Conservation (phyloP, 53 echinoderm and acorn worm genomes). For the Luidia sarsii region DNA sequence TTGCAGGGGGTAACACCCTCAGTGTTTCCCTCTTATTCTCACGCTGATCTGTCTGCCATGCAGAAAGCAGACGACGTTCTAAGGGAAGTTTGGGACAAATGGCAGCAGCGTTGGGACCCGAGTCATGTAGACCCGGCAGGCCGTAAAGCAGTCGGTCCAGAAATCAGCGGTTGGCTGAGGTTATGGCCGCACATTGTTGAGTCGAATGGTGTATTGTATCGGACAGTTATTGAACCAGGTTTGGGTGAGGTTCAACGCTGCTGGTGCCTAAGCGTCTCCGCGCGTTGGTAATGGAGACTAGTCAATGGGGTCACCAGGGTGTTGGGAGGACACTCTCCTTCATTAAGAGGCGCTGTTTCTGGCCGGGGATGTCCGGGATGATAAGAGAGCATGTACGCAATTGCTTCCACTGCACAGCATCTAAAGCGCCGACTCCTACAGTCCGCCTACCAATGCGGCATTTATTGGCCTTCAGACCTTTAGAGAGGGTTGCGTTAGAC, state of each 20-base stretch:
- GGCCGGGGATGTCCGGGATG: slow-evolving; percentile 11
- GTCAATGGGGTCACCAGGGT: slow-evolving; percentile 12
- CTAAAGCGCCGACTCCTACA: slow-evolving; percentile 27
- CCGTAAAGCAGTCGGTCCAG: background rate
- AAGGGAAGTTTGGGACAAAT: background rate
- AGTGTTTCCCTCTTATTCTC: slow-evolving; percentile 41
- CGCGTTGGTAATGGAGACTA: background rate
- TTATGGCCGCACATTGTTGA: slow-evolving; percentile 22
- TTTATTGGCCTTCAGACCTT: slow-evolving; percentile 27
- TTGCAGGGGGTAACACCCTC: background rate
- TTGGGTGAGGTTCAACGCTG: slow-evolving; percentile 3
- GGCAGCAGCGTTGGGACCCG: background rate
- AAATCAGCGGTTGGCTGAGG: slow-evolving; percentile 27
- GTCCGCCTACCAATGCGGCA: slow-evolving; percentile 43
- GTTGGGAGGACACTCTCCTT: slow-evolving; percentile 21
- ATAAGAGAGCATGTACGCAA: slow-evolving; percentile 6
- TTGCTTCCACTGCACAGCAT: slow-evolving; percentile 41
- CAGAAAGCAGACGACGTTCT: slow-evolving; percentile 21
- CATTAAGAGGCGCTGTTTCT: slow-evolving; percentile 19
- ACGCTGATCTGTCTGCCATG: slow-evolving; percentile 1
- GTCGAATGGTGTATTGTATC: slow-evolving; percentile 33
- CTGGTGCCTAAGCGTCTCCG: slow-evolving; percentile 22
- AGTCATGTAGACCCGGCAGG: background rate
- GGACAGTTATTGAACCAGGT: background rate
- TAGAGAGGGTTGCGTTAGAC: slow-evolving; percentile 25